Base-by-base conservation (phyloP, 2,888 invertebrate genomes). In the Mycogona germanica region DNA sequence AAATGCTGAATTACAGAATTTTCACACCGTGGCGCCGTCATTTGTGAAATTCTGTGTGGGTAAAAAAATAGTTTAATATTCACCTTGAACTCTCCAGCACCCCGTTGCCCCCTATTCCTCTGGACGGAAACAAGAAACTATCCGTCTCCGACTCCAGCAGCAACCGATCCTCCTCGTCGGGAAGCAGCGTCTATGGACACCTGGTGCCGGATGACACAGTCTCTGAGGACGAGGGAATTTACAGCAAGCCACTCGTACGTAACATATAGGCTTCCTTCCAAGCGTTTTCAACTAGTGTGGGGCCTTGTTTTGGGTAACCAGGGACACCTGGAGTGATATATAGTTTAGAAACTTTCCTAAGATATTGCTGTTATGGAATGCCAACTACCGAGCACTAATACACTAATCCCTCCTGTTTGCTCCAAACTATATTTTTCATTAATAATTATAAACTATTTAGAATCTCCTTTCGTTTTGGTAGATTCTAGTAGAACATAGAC, bases 41-140 rank as follows among this genome's bases (percentile, higher is more conserved):
- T 46, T 25, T 25, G 12, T 14, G 28, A n/a, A 6, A 23, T 41
- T 40, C 17, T 5, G 14, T 50, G 17, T 40, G 25, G 23, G 5
- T 53, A 9, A 48, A 47, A 5, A 32, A 46, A 6, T 45, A 19
- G n/a, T 1, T 45, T 17, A 9, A 5, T 23, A 2, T 26, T 42
- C 23, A 17, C 44, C n/a, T 37, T 38, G 17, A 54, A 26, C 51
- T 29, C 67, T 70, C 51, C 68, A 84, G 84, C 66, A 85, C 87
- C 1, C 88, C 88, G 1, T 66, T 88, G 58, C 87, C 88, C 2
- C 85, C 86, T 0, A 74, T 87, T 32, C 85, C 86, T n/a, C 47
- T 51, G 7, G 51, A 52, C 25, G 37, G 48, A 25, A n/a, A n/a
- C n/a, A 58, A 56, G 42, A 51, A 44, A 23, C 12, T 41, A 25